Evolutionary conservation across 2,888 invertebrate genomes (phyloP), one percentile per base, ranked within the genome.

Genomic region (Chromoteleia sp.): DNA sequence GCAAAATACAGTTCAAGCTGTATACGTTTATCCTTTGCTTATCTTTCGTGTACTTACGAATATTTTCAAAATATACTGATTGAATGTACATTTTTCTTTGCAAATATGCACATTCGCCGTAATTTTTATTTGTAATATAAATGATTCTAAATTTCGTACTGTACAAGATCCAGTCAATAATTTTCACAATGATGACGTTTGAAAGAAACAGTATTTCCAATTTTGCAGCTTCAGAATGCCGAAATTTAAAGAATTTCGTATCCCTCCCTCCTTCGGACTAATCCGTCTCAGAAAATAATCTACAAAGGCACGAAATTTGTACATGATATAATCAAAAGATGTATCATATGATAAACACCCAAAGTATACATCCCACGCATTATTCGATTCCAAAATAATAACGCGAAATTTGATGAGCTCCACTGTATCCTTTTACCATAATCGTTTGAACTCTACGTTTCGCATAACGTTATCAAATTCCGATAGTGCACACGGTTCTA

Each of bases 371-470:
- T 29, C 15, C 14, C 25, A 3, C 43, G 36, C 48, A 43, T 58
- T 58, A 58, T 58, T 70, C 48, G 33, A 71, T 71, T 71, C 45
- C 39, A 17, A 71, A 59, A 71, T 71, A 59, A 71, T 71, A 74
- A 74, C 33, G 63, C 45, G 36, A 75, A 67, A 67, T 75, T 67
- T 65, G 65, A 75, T 67, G 58, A 75, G 58, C 58, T 52, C 8
- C 41, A 41, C 52, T 75, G 48, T 75, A 75, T 75, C 65, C 59
- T 67, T 75, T 59, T 17, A 48, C 67, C 41, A 59, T 67, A 67
- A 76, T 76, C 76, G 76, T 76, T 76, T 68, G 59, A 68, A 68
- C 67, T 68, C 48, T 33, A 15, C 76, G 41, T 43, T 61, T 68
- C 68, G 43, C 52, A 52, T 30, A 56, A 17, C 59, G 41, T 67